Evolutionary conservation across 2,888 invertebrate genomes (phyloP), one percentile per base, ranked within the genome.

Genomic region (Cantharis flavilabris): DNA sequence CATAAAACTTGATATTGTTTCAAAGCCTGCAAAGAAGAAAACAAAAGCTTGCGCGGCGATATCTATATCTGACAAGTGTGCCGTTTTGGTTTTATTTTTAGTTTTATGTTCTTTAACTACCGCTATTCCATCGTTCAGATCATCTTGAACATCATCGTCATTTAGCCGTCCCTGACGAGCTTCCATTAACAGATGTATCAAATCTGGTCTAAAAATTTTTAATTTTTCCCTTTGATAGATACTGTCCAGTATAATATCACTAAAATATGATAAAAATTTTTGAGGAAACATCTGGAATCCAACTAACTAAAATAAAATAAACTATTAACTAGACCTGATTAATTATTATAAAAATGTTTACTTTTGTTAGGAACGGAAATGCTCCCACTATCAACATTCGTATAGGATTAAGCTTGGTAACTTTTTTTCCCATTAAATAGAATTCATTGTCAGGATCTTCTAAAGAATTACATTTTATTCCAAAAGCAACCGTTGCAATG

Each of bases 151-250:
- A 62, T 77, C 30, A 30, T 84, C 84, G 11, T 82, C 73, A 20
- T 77, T 80, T 9, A 81, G 72, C 3, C 70, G 49, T 11, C 89
- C 90, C 84, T 89, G 89, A 76, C 89, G 89, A 9, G 91, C 89
- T 83, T 91, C 90, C 88, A 92, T 88, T 0, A 92, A 85, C 9
- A 92, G 81, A 72, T 92, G 89, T 20, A 92, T 90, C 90, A 92
- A 90, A 73, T 86, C 86, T 5, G 83, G 85, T 28, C 87, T 80
- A 2, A 83, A 71, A 14, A 85, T 82, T 23, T 69, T 69, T 10
- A 69, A 14, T 11, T 20, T 69, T 20, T 69, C 67, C 9, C 73
- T 67, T 18, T 9, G 9, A n/a, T 69, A 49, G 13, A 73, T 18
- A 49, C 20, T 73, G 4, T 67, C 62, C 9, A 69, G 67, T 33